These are phyloP conservation scores for Pherbina coryleti DNA, from an alignment of 2,888 invertebrate species.

Conservation along the genomic window DNA sequence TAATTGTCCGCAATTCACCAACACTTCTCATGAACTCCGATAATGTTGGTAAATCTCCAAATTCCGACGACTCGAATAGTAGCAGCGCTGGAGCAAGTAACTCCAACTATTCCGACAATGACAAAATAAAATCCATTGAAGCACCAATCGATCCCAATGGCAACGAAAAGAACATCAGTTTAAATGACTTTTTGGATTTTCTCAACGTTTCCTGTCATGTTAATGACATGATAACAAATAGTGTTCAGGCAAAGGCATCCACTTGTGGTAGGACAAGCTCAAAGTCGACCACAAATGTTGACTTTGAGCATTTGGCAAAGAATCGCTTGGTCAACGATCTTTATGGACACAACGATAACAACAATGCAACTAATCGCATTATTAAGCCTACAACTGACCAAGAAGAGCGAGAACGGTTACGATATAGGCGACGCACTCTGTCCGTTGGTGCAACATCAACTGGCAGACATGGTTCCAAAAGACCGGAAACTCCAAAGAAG, in stretches of 20 bases:
- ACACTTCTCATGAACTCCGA: slow-evolving; percentile 24
- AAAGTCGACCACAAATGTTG: slow-evolving; percentile 48
- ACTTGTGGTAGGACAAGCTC: slow-evolving; percentile 1
- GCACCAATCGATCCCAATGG: background rate
- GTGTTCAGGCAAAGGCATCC: slow-evolving; percentile 43
- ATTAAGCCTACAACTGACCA: slow-evolving; percentile 12
- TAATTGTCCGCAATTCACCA: background rate
- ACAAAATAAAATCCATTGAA: slow-evolving; percentile 12
- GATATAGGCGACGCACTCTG: slow-evolving; percentile 7
- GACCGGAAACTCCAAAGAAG: background rate
- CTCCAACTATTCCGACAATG: slow-evolving; percentile 35
- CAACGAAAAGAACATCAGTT: slow-evolving; percentile 55
- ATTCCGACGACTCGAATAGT: background rate
- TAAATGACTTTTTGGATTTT: slow-evolving; percentile 68
- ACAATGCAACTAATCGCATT: slow-evolving; percentile 39
- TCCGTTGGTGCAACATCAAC: background rate
- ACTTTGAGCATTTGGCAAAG: slow-evolving; percentile 63
- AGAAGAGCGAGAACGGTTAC: slow-evolving; percentile 9
- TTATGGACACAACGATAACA: slow-evolving; percentile 46
- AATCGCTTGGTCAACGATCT: slow-evolving; percentile 65
- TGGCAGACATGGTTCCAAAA: background rate
- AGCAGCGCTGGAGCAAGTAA: background rate
- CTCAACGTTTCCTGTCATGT: slow-evolving; percentile 69
- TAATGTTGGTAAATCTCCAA: slow-evolving; percentile 1
- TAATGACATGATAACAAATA: slow-evolving; percentile 65